Evolutionary conservation across 2,888 invertebrate genomes (phyloP).

Genomic region (Nomada ferruginata): DNA sequence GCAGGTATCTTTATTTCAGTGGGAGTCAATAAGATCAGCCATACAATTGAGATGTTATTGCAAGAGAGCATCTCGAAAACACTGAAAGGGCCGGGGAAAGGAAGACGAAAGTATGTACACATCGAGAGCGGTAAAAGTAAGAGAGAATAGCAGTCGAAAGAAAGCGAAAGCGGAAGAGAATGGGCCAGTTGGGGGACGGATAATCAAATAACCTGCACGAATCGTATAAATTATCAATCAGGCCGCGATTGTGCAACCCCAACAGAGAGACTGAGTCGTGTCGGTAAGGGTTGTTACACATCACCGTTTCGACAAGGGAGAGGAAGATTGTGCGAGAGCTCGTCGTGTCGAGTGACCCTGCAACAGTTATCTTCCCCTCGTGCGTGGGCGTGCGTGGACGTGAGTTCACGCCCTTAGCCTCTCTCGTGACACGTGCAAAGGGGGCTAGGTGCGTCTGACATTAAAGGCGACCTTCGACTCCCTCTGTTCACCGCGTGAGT

Average conservation of each 20-base stretch:
- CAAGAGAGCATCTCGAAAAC: no score
- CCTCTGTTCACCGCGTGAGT: neutral
- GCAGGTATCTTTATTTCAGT: no score
- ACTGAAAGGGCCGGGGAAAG: no score
- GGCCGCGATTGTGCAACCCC: slow-evolving; percentile 82
- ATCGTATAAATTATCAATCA: slow-evolving; percentile 84
- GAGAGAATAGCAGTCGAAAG: neutral
- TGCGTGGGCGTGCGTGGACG: slow-evolving; percentile 75
- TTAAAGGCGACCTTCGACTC: slow-evolving; percentile 52
- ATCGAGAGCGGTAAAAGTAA: neutral
- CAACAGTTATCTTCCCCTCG: slow-evolving; percentile 75
- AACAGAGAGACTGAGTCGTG: slow-evolving; percentile 74
- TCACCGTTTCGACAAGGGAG: slow-evolving; percentile 47
- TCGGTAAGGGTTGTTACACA: slow-evolving; percentile 78
- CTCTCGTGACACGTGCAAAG: slow-evolving; percentile 48
- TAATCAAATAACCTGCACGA: slow-evolving; percentile 84
- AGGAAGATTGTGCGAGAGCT: slow-evolving; percentile 65
- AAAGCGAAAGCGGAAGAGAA: slow-evolving; percentile 45
- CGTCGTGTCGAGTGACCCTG: slow-evolving; percentile 76
- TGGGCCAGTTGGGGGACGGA: slow-evolving; percentile 70
- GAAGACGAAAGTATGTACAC: neutral
- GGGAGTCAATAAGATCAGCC: no score
- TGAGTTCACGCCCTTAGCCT: slow-evolving; percentile 65
- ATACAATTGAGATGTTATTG: no score
- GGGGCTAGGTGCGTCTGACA: slow-evolving; percentile 49